Conservation (phyloP, 1,140 invertebrate species). For the Drosophila fuyamai region DNA sequence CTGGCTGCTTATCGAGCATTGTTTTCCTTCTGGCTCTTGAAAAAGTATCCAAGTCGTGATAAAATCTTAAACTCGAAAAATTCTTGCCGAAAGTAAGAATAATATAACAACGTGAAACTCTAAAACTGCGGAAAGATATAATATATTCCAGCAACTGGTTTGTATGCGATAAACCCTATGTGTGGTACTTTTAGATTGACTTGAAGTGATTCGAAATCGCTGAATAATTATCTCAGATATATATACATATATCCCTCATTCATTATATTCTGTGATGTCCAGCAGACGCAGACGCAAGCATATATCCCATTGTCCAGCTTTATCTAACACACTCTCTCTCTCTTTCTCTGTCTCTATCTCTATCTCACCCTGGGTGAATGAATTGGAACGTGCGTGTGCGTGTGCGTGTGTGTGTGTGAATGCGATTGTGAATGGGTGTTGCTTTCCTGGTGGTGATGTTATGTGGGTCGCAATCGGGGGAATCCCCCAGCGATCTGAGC, state of each 20-base stretch:
- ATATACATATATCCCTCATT: not conserved
- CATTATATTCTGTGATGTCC: not conserved
- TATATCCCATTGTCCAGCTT: slow-evolving; percentile 46
- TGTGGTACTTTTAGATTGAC: too few species aligned
- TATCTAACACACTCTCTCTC: slow-evolving; percentile 68
- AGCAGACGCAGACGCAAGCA: slow-evolving; percentile 8
- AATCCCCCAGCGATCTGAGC: slow-evolving; percentile 45
- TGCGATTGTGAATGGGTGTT: slow-evolving; percentile 6
- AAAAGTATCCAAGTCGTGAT: too few species aligned
- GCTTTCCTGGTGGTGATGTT: slow-evolving; percentile 7
- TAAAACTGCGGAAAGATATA: too few species aligned
- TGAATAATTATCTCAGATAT: too few species aligned
- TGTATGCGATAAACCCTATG: too few species aligned
- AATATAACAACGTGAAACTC: too few species aligned
- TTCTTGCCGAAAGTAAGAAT: too few species aligned
- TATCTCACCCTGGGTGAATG: slow-evolving; percentile 40
- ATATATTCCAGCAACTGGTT: too few species aligned
- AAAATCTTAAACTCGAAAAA: too few species aligned
- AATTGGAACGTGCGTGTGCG: slow-evolving; percentile 12
- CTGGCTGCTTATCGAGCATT: slow-evolving; percentile 47
- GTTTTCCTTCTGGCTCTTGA: too few species aligned
- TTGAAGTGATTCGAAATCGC: too few species aligned
- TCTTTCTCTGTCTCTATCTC: slow-evolving; percentile 31
- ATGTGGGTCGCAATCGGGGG: slow-evolving; percentile 10
- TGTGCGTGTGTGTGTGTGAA: slow-evolving; percentile 25